Evolutionary conservation across 2,797 vertebrate genomes (phyloP).

Genomic region (Lophius americanus): DNA sequence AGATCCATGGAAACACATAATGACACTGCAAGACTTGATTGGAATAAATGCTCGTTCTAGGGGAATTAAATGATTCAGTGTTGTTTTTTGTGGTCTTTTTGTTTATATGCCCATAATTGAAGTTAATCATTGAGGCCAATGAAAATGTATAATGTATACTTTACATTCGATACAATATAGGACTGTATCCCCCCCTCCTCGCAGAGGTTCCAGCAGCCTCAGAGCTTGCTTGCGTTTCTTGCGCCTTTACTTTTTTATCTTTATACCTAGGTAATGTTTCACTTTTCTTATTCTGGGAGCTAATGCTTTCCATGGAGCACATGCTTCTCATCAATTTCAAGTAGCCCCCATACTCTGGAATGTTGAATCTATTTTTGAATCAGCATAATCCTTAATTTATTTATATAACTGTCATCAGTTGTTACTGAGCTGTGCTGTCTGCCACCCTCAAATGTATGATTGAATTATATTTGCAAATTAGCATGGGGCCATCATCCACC

Average conservation of each 20-base stretch:
- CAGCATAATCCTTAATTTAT: slow-evolving; percentile 60
- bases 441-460: slow-evolving; percentile 58
- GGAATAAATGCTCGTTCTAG: slow-evolving; percentile 26
- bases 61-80: slow-evolving; percentile 14
- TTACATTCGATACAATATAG: neutral
- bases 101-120: slow-evolving; percentile 3
- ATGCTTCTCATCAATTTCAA: slow-evolving; percentile 47
- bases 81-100: slow-evolving; percentile 17
- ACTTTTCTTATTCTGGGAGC: neutral
- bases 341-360: slow-evolving; percentile 19
- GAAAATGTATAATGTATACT: neutral
- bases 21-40: slow-evolving; percentile 22
- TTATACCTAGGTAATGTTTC: neutral
- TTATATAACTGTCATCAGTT: slow-evolving; percentile 62
- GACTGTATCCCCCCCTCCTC: neutral
- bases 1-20: slow-evolving; percentile 39
- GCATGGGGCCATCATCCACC: slow-evolving; percentile 40
- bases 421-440: slow-evolving; percentile 62
- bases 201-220: neutral
- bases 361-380: slow-evolving; percentile 56
- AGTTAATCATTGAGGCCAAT: neutral
- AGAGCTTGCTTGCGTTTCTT: neutral
- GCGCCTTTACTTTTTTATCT: neutral
- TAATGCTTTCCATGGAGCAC: slow-evolving; percentile 13
- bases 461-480: slow-evolving; percentile 72